Evolutionary conservation across 2,888 invertebrate genomes (phyloP), one percentile per base, ranked within the genome.

Genomic region (Sesia apiformis): DNA sequence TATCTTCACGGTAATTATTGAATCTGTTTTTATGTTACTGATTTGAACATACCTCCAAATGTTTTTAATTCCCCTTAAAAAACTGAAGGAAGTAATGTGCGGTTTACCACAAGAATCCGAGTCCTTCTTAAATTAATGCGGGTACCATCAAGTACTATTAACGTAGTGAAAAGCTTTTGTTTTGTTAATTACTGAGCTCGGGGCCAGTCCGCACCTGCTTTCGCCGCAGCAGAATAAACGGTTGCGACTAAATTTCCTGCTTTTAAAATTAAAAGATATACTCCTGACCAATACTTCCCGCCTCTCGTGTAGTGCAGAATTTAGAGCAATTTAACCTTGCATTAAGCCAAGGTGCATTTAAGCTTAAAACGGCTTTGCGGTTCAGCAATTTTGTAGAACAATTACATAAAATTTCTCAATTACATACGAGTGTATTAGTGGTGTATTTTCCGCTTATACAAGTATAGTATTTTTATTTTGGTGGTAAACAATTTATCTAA

Each of bases 161-260:
- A 76, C 75, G 77, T 71, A 70, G 74, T 74, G 78, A 76, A 78
- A 78, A 74, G 76, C 76, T 76, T 81, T 82, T 82, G 82, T 83
- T 81, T 81, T 80, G 81, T 83, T 84, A 84, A 83, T 83, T 84
- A 82, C 80, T 71, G 72, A 68, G 74, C 74, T 50, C 71, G 70
- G 69, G 65, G 70, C 75, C 67, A 67, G 70, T 69, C 75, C 72
- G 78, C 81, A 82, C 82, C 81, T 82, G 83, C 75, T 70, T 72
- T 75, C 68, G 70, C 79, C 78, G 65, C 80, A 78, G 66, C 74
- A 71, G 72, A 77, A 82, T 82, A 79, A 77, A 81, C 78, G 72
- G 72, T 7, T 61, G 66, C 62, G 70, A 75, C 77, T 73, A 78
- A 80, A 82, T 78, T 76, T 78, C 70, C 78, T 76, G 69, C 67